A percentile compares a stretch with the other conserved stretches of the same genome.
Evolutionary conservation across 2,888 invertebrate genomes (phyloP).

Genomic region (Eilema sororculum): DNA sequence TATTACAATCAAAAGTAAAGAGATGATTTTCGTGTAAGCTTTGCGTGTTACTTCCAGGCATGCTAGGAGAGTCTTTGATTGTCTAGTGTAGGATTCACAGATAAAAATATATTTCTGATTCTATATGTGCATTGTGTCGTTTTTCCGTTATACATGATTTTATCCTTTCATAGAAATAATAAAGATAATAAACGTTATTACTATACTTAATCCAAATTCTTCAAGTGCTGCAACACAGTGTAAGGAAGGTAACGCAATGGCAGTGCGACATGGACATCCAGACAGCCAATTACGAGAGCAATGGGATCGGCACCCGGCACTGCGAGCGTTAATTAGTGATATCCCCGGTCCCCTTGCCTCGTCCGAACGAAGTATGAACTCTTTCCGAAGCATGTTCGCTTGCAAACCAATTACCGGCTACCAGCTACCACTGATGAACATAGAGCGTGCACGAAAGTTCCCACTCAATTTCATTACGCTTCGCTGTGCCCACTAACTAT

Average conservation of each 20-base stretch:
- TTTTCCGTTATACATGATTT: background rate
- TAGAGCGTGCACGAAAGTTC: conserved; percentile 74
- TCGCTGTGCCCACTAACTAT: conserved; percentile 71
- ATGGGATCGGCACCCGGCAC: conserved; percentile 54
- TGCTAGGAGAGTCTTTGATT: background rate
- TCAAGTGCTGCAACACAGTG: conserved; percentile 29
- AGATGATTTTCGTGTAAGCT: background rate
- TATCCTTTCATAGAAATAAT: background rate
- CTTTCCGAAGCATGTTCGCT: conserved; percentile 68
- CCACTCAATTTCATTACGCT: conserved; percentile 76
- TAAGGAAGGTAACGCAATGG: conserved; percentile 42
- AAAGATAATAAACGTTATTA: too few relatives aligned
- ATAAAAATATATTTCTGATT: background rate
- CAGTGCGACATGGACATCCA: conserved; percentile 58
- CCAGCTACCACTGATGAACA: conserved; percentile 71
- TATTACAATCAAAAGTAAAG: background rate
- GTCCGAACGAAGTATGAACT: conserved; percentile 53
- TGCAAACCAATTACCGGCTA: conserved; percentile 80
- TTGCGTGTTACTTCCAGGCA: background rate
- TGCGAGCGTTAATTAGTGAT: conserved; percentile 78
- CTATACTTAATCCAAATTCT: conserved; percentile 1
- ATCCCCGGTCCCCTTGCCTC: conserved; percentile 67
- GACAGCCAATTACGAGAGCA: conserved; percentile 69
- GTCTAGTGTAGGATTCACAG: background rate
- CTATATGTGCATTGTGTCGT: background rate